Base-by-base conservation (phyloP, 2,113 vertebrate genomes). In the Rhineura floridana region DNA sequence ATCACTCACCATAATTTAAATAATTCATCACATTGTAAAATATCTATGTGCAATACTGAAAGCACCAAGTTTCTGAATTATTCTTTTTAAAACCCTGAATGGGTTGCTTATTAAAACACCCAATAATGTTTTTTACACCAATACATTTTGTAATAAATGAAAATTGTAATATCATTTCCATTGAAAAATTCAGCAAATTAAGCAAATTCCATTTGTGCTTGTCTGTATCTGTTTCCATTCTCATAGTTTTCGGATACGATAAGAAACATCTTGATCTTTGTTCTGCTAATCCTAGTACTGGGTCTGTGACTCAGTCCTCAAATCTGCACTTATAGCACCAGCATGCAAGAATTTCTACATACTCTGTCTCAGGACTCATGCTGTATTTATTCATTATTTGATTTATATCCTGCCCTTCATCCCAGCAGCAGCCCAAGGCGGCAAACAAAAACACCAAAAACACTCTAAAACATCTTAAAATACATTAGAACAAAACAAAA, bases 101-200 rank as follows among this genome's bases (percentile, higher is more conserved):
- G 70, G n/a, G 87, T 93, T 94, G 65, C 86, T 92, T 92, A 65
- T 91, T 92, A 55, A 86, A 90, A 85, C 65, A 69, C 85, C 23
- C 52, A 88, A 84, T 80, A 85, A 90, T 78, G 33, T 84, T 10
- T 1, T 86, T 95, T 95, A 93, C 9, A 65, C 86, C 12, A 52
- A 91, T 91, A 87, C 73, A 91, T 52, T 80, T 82, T 70, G 67
- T 1, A 12, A 95, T 39, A 93, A 86, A 62, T 80, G 28, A 88
- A 0, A 5, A 94, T 2, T 88, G 85, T 80, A 83, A 89, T 93
- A 44, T 81, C 90, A 28, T 62, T 93, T 93, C 44, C 73, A 82
- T 72, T 91, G 93, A 88, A 92, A 93, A 93, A 36, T 87, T 65
- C 55, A 91, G 81, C 87, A 93, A 91, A 89, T 44, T 2, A 90